A percentile compares a stretch with the other conserved stretches of the same genome.
Conservation (phyloP, 2,888 invertebrate species). For the Scaeva pyrastri region DNA sequence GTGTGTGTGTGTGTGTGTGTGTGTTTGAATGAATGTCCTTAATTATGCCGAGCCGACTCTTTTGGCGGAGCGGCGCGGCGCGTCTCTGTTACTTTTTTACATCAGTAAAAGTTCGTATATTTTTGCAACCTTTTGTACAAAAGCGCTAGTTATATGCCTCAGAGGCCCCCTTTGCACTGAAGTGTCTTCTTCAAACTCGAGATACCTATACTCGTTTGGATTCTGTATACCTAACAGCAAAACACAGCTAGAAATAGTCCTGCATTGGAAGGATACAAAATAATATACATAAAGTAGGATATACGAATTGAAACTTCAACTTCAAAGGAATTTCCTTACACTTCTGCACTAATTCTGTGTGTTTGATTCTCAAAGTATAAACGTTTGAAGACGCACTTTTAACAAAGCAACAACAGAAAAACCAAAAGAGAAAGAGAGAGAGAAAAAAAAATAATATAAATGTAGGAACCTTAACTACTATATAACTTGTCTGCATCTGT, state of each 20-base stretch:
- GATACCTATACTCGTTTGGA: not conserved
- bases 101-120: constrained; percentile 47
- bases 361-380: constrained; percentile 66
- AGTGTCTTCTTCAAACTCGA: constrained; percentile 51
- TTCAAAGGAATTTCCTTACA: constrained; percentile 67
- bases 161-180: constrained; percentile 49
- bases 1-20: constrained; percentile 31
- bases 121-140: constrained; percentile 63
- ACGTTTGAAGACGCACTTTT: constrained; percentile 70
- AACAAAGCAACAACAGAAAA: constrained; percentile 37
- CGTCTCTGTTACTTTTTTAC: constrained; percentile 61
- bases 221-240: not conserved
- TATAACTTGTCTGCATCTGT: not conserved
- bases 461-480: not conserved
- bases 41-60: constrained; percentile 61
- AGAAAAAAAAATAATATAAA: not conserved
- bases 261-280: constrained; percentile 48
- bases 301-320: constrained; percentile 67
- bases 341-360: constrained; percentile 43
- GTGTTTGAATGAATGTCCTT: constrained; percentile 45
- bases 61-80: not conserved
- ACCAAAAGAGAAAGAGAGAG: not conserved
- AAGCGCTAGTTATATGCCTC: constrained; percentile 54
- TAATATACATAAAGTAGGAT: too few relatives aligned
- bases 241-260: constrained; percentile 13